These are phyloP conservation scores for Zoanthus gigantus DNA, from an alignment of 92 coral and sea anemone species.

Conservation along the genomic window DNA sequence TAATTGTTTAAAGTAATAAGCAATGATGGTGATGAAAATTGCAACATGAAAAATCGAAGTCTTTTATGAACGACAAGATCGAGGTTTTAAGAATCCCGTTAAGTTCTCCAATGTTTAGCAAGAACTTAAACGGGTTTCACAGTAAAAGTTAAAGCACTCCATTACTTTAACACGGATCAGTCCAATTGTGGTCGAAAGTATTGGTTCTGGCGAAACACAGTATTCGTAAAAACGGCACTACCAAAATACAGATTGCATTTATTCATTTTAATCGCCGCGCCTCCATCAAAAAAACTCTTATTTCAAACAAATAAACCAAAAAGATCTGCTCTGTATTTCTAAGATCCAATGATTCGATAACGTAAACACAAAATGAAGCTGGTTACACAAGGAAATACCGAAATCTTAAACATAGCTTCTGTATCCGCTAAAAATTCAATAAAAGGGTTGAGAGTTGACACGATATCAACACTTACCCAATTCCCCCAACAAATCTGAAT, in stretches of 20 bases:
- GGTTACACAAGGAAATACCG: background rate
- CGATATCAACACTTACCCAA: conserved; percentile 23
- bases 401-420: background rate
- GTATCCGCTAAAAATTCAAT: background rate
- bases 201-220: conserved; percentile 1
- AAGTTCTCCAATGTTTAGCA: background rate
- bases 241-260: background rate
- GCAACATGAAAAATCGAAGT: background rate
- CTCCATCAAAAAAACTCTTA: background rate
- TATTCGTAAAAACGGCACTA: background rate
- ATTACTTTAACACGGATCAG: background rate
- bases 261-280: background rate
- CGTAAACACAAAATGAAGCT: background rate
- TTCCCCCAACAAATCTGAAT: background rate
- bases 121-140: background rate
- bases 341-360: background rate
- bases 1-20: background rate
- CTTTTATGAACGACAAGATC: background rate
- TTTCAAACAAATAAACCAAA: background rate
- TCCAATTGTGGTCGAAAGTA: conserved; percentile 9
- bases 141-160: background rate
- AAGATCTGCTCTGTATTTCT: background rate
- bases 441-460: background rate
- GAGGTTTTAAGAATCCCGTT: background rate
- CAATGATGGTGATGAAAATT: background rate